Evolutionary conservation across 2,888 invertebrate genomes (phyloP), one percentile per base, ranked within the genome.

Genomic region (Dendrolimus houi): DNA sequence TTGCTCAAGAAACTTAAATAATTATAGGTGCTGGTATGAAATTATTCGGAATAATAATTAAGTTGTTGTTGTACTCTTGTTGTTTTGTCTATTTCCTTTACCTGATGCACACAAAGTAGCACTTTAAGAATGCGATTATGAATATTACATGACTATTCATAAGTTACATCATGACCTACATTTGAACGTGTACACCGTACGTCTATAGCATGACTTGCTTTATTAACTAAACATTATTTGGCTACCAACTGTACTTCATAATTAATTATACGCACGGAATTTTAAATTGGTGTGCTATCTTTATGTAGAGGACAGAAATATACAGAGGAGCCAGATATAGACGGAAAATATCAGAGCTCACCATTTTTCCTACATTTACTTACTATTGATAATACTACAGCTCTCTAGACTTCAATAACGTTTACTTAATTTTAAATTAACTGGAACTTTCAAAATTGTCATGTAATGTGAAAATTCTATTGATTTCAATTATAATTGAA

Each of bases 151-250:
- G 69, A 68, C 69, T 78, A 68, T 81, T 80, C 75, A 75, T 77
- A 68, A 75, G 75, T 85, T 84, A 83, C 84, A 75, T 85, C 75
- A 85, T 76, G 83, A 75, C 84, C 83, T 72, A 83, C 72, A 75
- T 70, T 72, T 72, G 68, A 68, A 68, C 63, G 61, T 63, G 71
- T 67, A 72, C 72, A 71, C 72, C 69, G 63, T 72, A 76, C 74
- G 29, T 70, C 71, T 77, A 70, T 70, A 77, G 78, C 81, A 79
- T 83, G 77, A 81, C 83, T 71, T 66, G 75, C 66, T 75, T 74
- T 70, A 71, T 69, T 70, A 74, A 64, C 65, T 58, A 67, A 67
- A 62, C 59, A 64, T 69, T 68, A 72, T 70, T 70, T 66, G 67
- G 63, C 64, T 69, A 67, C 69, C 64, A 66, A 70, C 62, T 69